Percentiles rank a stretch among this genome's conserved stretches.
Conservation (phyloP, 2,888 invertebrate species). For the Hymenopus coronatus region DNA sequence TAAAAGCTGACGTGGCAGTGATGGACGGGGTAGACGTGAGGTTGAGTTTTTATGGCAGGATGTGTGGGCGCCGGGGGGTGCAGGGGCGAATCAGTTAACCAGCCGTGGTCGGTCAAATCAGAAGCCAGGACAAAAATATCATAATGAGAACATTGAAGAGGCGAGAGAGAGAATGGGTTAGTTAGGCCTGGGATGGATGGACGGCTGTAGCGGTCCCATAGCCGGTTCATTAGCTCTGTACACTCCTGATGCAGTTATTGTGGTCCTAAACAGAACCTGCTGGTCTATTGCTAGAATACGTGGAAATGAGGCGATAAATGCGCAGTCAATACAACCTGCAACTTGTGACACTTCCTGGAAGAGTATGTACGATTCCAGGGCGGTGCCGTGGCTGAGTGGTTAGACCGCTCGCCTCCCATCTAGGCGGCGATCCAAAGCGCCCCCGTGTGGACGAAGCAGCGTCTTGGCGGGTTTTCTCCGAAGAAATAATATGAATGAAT, state of each 20-base stretch:
- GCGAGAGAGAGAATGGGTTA: background rate
- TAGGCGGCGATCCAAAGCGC: too few relatives aligned
- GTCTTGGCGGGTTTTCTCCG: too few relatives aligned
- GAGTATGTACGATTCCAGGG: too few relatives aligned
- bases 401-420: too few relatives aligned
- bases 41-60: background rate
- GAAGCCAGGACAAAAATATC: conserved; percentile 12
- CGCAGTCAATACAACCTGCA: too few relatives aligned
- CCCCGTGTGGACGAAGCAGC: too few relatives aligned
- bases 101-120: conserved; percentile 15
- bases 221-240: conserved; percentile 8
- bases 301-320: too few relatives aligned
- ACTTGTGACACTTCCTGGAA: too few relatives aligned
- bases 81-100: conserved; percentile 11
- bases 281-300: too few relatives aligned
- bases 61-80: background rate
- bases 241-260: background rate
- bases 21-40: conserved; percentile 5
- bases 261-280: background rate
- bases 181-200: background rate
- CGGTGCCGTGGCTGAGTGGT: too few relatives aligned
- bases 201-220: background rate
- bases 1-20: background rate
- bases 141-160: conserved; percentile 9
- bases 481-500: too few relatives aligned